Percentiles rank a stretch among this genome's conserved stretches.
Evolutionary conservation across 2,888 invertebrate genomes (phyloP).

Genomic region (Erebia palarica): DNA sequence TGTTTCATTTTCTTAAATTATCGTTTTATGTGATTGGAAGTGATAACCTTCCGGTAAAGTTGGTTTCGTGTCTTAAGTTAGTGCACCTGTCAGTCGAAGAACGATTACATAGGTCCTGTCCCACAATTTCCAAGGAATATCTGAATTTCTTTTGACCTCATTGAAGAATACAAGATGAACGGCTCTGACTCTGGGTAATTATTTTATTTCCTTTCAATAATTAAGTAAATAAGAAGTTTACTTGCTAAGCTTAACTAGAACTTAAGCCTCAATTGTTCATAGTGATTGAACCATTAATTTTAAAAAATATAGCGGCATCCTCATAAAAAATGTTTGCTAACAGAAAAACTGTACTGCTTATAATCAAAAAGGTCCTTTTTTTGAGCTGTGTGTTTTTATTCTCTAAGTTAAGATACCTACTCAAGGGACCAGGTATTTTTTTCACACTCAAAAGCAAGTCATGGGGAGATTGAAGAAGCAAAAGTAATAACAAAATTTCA

Average conservation of each 20-base stretch:
- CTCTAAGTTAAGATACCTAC: too few relatives aligned
- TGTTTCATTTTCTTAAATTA: constrained; percentile 63
- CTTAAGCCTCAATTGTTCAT: background rate
- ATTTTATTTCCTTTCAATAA: constrained; percentile 1
- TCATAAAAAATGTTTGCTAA: too few relatives aligned
- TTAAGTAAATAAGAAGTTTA: background rate
- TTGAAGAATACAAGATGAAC: constrained; percentile 83
- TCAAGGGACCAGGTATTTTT: too few relatives aligned
- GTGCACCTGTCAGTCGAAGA: constrained; percentile 62
- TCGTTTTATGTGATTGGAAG: constrained; percentile 64
- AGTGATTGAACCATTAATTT: too few relatives aligned
- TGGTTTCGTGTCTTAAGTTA: constrained; percentile 48
- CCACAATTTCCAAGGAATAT: constrained; percentile 52
- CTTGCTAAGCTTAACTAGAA: background rate
- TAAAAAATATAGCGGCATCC: too few relatives aligned
- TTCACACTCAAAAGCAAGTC: too few relatives aligned
- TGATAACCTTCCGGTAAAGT: constrained; percentile 59
- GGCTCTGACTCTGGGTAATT: constrained; percentile 91
- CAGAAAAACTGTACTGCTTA: too few relatives aligned
- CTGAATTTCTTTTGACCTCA: constrained; percentile 46
- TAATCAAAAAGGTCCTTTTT: too few relatives aligned
- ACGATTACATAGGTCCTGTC: constrained; percentile 48
- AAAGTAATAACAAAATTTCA: too few relatives aligned
- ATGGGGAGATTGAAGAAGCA: too few relatives aligned
- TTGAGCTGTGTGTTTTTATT: too few relatives aligned